Percentiles rank a stretch among this genome's conserved stretches.
Evolutionary conservation across 2,797 vertebrate genomes (phyloP).

Genomic region (Sternotherus odoratus): DNA sequence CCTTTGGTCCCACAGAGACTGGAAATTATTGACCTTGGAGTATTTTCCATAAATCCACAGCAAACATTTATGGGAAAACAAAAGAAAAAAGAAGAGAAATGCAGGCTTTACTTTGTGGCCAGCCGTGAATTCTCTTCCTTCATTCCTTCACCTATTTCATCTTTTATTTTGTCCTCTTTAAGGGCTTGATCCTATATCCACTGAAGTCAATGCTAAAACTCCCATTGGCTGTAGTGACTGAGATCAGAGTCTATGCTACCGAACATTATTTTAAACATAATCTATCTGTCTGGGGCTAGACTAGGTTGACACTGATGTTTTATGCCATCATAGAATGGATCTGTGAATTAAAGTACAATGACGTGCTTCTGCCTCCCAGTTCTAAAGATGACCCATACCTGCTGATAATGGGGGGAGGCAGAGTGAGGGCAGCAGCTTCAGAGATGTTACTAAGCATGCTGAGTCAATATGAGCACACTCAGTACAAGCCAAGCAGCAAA

Average conservation of each 20-base stretch:
- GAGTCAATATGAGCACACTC: too few relatives aligned
- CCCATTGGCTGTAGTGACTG: not conserved
- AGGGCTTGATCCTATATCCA: not conserved
- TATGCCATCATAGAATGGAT: not conserved
- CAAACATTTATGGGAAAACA: not conserved
- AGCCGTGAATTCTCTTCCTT: not conserved
- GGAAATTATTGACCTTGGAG: not conserved
- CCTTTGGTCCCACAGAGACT: not conserved
- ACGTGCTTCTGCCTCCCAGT: not conserved
- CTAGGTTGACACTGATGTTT: not conserved
- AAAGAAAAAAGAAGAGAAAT: not conserved
- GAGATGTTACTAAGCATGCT: too few relatives aligned
- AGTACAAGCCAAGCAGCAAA: too few relatives aligned
- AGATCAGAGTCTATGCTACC: not conserved
- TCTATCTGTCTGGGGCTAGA: not conserved
- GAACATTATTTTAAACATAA: not conserved
- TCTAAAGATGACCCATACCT: not conserved
- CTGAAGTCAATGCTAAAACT: slow-evolving; percentile 8
- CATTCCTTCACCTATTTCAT: not conserved
- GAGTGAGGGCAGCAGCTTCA: too few relatives aligned
- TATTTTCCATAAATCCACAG: not conserved
- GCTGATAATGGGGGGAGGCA: not conserved
- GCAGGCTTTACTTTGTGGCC: not conserved
- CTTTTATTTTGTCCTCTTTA: not conserved
- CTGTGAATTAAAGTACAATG: not conserved